These are phyloP conservation scores for Sylvilagus floridanus DNA, from an alignment of 2,797 vertebrate genomes.

Conservation along the genomic window DNA sequence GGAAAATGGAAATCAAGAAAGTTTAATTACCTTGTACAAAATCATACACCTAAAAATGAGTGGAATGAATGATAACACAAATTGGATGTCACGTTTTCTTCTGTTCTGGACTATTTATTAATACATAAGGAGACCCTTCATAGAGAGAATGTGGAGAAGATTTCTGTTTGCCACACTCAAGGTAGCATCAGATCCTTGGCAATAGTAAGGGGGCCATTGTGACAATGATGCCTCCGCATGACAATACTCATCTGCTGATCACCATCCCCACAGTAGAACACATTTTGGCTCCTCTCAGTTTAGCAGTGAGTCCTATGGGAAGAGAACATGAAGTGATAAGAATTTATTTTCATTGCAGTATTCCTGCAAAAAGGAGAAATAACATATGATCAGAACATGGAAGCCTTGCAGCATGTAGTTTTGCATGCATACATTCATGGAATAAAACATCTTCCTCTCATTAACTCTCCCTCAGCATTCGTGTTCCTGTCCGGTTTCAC, in stretches of 20 bases:
- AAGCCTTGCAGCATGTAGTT: background rate
- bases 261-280: background rate
- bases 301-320: background rate
- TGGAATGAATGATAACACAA: background rate
- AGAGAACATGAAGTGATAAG: background rate
- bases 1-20: background rate
- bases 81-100: background rate
- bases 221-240: background rate
- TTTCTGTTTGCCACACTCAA: background rate
- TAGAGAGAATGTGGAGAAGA: background rate
- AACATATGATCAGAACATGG: background rate
- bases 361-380: background rate
- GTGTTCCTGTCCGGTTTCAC: background rate
- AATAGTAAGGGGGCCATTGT: background rate
- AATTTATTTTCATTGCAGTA: background rate
- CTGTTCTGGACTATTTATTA: background rate
- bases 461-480: background rate
- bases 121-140: background rate
- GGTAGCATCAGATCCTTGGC: background rate
- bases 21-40: background rate
- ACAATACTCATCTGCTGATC: background rate
- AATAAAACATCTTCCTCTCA: background rate
- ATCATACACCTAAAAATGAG: background rate
- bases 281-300: background rate
- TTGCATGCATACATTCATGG: background rate